A percentile compares a stretch with the other conserved stretches of the same genome.
These are phyloP conservation scores for Drosophila emarginata DNA, from an alignment of 2,888 invertebrate species.

Conservation along the genomic window DNA sequence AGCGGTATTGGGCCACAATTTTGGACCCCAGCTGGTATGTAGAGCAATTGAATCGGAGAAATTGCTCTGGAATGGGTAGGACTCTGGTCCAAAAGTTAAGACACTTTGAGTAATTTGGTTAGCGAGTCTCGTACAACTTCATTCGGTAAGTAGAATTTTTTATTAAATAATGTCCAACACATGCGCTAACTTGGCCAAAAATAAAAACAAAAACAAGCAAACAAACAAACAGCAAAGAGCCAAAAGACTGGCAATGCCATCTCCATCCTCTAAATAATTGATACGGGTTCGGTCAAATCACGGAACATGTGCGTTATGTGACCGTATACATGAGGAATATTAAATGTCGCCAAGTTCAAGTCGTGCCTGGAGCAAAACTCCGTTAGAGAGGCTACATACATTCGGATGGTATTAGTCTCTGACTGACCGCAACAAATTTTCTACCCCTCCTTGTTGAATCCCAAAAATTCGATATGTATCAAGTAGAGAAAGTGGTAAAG, in stretches of 20 bases:
- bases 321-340: slow-evolving; percentile 52
- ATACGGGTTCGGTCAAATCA: slow-evolving; percentile 57
- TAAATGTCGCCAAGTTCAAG: slow-evolving; percentile 42
- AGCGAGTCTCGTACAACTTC: slow-evolving; percentile 61
- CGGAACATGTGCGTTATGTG: slow-evolving; percentile 43
- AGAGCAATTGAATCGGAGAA: slow-evolving; percentile 49
- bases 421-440: slow-evolving; percentile 7
- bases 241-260: slow-evolving; percentile 20
- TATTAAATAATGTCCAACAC: slow-evolving; percentile 63
- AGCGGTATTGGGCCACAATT: slow-evolving; percentile 10
- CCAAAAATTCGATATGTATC: background rate
- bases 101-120: slow-evolving; percentile 64
- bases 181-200: slow-evolving; percentile 35
- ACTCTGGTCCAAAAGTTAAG: slow-evolving; percentile 45
- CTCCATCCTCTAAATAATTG: slow-evolving; percentile 60
- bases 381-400: background rate
- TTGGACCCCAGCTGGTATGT: slow-evolving; percentile 44
- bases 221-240: slow-evolving; percentile 15
- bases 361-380: background rate
- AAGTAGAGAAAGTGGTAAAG: background rate
- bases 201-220: slow-evolving; percentile 12
- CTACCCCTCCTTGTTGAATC: too few species aligned
- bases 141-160: slow-evolving; percentile 58
- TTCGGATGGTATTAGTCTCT: background rate
- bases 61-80: background rate